A percentile compares a stretch with the other conserved stretches of the same genome.
phyloP scores from a whole-genome alignment of 1,140 invertebrate species.

The Diabrotica undecimpunctata region DNA sequence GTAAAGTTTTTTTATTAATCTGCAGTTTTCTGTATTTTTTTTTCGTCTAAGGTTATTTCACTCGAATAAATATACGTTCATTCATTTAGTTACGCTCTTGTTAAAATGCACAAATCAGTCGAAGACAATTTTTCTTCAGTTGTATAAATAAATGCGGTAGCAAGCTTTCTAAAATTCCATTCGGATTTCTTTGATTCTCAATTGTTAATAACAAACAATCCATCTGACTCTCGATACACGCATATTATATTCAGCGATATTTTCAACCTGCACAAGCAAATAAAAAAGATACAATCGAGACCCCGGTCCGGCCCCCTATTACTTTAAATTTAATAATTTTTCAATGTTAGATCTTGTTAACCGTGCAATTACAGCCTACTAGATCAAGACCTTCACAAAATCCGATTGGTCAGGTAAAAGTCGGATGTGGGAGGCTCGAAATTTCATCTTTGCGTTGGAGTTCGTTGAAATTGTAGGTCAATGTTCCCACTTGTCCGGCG shows the following conservation, averaged over 20 bases:
- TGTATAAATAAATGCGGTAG: background rate
- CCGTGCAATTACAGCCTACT: slow-evolving; percentile 15
- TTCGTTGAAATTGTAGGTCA: slow-evolving; percentile 13
- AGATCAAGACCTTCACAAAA: slow-evolving; percentile 12
- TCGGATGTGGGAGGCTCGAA: slow-evolving; percentile 14
- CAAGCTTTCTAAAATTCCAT: slow-evolving; percentile 10
- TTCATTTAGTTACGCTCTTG: too few relatives aligned
- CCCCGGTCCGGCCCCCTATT: slow-evolving; percentile 5
- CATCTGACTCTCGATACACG: background rate
- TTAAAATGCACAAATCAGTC: background rate
- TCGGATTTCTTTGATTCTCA: slow-evolving; percentile 12
- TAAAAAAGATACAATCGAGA: background rate
- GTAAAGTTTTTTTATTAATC: too few relatives aligned
- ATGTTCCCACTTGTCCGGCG: slow-evolving; percentile 5
- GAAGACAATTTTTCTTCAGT: background rate
- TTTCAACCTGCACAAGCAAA: background rate
- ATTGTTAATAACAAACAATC: background rate
- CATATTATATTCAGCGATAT: background rate
- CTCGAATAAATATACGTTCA: too few relatives aligned
- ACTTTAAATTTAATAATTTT: slow-evolving; percentile 16
- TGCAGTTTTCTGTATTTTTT: too few relatives aligned
- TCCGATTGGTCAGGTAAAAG: slow-evolving; percentile 17
- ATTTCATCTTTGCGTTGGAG: slow-evolving; percentile 15
- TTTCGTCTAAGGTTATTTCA: too few relatives aligned
- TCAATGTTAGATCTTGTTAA: slow-evolving; percentile 19